Evolutionary conservation across 2,888 invertebrate genomes (phyloP).

Genomic region (Aleiodes alternator): DNA sequence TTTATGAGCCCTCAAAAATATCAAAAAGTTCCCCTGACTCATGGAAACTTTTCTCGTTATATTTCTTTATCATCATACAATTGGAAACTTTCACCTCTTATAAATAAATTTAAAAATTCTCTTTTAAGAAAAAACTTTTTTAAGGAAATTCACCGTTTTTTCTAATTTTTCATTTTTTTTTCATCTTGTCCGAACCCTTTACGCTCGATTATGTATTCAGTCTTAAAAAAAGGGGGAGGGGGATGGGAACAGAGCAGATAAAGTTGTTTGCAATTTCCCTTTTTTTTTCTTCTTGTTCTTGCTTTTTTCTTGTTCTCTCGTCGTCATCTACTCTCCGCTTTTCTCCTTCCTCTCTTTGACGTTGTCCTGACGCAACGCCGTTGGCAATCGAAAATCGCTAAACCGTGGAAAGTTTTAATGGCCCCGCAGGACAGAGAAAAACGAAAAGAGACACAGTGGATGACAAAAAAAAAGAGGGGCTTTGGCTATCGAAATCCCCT

Average conservation of each 20-base stretch:
- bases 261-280: conserved; percentile 22
- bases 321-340: conserved; percentile 3
- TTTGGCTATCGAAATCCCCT: conserved; percentile 16
- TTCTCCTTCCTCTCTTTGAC: conserved; percentile 23
- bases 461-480: conserved; percentile 18
- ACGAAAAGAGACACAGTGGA: conserved; percentile 19
- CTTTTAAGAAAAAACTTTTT: not conserved
- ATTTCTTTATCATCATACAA: conserved; percentile 18
- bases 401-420: conserved; percentile 56
- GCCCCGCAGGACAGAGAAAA: conserved; percentile 46
- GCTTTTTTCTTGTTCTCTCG: conserved; percentile 22
- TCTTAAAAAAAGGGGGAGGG: not conserved
- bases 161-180: not conserved
- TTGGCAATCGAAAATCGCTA: conserved; percentile 55
- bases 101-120: conserved; percentile 18
- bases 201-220: conserved; percentile 26
- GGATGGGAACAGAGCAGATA: not conserved
- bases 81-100: conserved; percentile 10
- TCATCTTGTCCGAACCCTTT: conserved; percentile 23
- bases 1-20: conserved; percentile 12
- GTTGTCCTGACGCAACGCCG: conserved; percentile 31
- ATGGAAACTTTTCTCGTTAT: conserved; percentile 24
- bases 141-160: conserved; percentile 16
- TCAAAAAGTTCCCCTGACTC: conserved; percentile 2
- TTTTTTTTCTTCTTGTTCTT: no score